These are phyloP conservation scores for Micromys minutus DNA, from an alignment of 2,113 vertebrate species.

Conservation along the genomic window DNA sequence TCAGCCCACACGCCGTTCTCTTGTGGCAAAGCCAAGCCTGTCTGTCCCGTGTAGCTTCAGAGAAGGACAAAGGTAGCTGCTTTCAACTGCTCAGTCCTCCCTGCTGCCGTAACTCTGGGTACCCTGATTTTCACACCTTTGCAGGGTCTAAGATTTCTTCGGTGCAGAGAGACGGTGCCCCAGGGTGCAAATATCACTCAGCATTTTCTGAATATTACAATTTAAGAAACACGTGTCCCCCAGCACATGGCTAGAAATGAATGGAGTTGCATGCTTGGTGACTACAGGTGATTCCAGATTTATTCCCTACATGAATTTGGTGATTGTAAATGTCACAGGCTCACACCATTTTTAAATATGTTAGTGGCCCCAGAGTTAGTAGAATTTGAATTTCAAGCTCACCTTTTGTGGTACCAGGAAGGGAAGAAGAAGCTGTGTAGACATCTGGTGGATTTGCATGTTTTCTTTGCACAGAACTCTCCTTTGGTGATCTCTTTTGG, in stretches of 20 bases:
- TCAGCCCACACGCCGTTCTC: slow-evolving; percentile 21
- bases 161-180: too few species aligned
- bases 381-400: slow-evolving; percentile 54
- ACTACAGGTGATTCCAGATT: not conserved
- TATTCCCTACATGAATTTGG: slow-evolving; percentile 36
- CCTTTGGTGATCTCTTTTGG: not conserved
- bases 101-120: not conserved
- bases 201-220: not conserved
- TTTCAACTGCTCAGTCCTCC: not conserved
- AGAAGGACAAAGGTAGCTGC: not conserved
- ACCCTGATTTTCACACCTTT: rapidly evolving
- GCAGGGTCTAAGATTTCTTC: not conserved
- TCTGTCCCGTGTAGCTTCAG: not conserved
- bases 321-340: slow-evolving; percentile 50
- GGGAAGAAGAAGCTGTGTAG: not conserved
- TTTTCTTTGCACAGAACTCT: not conserved
- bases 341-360: slow-evolving; percentile 36
- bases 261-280: not conserved
- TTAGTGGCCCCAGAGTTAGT: slow-evolving; percentile 46
- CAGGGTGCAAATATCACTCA: rapidly evolving
- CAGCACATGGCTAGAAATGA: not conserved
- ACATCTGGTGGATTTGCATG: not conserved
- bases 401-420: slow-evolving; percentile 34
- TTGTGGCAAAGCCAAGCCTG: not conserved
- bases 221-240: not conserved